Evolutionary conservation across 2,797 vertebrate species (phyloP).

Genomic region (Psittacula echo): DNA sequence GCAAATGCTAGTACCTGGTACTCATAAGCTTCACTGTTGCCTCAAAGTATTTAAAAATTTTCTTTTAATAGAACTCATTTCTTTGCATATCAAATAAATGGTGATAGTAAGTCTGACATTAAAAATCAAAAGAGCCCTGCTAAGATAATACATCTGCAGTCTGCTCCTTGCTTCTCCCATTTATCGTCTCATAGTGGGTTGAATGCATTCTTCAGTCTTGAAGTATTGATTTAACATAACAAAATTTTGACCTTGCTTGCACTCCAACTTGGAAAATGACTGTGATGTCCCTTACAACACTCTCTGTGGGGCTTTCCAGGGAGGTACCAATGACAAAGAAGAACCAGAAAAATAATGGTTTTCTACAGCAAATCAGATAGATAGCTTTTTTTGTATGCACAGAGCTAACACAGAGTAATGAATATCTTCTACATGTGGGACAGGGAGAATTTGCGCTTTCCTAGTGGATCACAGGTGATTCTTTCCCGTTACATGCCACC

Average conservation of each 20-base stretch:
- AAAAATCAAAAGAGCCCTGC: background rate
- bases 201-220: background rate
- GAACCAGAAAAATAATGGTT: background rate
- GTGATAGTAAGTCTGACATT: background rate
- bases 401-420: background rate
- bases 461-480: background rate
- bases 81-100: background rate
- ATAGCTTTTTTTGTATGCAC: background rate
- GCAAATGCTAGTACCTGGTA: background rate
- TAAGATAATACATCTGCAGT: background rate
- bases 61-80: background rate
- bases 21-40: background rate
- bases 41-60: background rate
- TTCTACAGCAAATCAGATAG: background rate
- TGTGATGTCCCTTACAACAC: background rate
- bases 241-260: background rate
- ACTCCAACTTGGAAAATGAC: background rate
- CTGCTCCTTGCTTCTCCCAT: background rate
- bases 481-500: background rate
- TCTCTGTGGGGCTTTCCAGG: background rate
- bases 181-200: background rate
- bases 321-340: accelerated
- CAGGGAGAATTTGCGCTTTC: background rate
- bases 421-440: background rate
- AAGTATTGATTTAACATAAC: background rate